Percentiles rank a stretch among this genome's conserved stretches.
Evolutionary conservation across 2,113 vertebrate genomes (phyloP).

Genomic region (Sterna hirundo): DNA sequence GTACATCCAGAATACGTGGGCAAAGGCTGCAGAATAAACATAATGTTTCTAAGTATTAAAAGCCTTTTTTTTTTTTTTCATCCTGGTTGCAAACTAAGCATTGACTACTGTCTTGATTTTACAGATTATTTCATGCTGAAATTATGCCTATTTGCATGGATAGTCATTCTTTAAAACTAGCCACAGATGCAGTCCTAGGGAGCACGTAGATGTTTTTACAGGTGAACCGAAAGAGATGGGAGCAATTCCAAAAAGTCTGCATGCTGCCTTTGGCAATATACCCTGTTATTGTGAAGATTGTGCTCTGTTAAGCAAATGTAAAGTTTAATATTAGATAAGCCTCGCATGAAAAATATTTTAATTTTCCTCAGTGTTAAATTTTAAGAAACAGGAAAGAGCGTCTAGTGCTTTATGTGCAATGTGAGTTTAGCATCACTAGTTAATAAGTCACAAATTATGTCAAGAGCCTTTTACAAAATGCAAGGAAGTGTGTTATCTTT

Average conservation of each 20-base stretch:
- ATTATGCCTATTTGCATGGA: conserved; percentile 83
- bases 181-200: conserved; percentile 85
- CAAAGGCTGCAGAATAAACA: conserved; percentile 34
- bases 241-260: conserved; percentile 82
- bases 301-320: conserved; percentile 81
- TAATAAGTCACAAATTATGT: conserved; percentile 74
- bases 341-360: conserved; percentile 70
- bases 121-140: conserved; percentile 82
- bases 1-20: conserved; percentile 4
- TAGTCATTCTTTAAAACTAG: conserved; percentile 86
- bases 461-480: conserved; percentile 71
- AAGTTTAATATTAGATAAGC: conserved; percentile 83
- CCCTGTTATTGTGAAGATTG: conserved; percentile 85
- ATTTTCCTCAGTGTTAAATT: conserved; percentile 69
- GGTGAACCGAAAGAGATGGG: conserved; percentile 88
- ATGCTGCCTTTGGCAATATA: conserved; percentile 83
- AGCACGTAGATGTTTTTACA: conserved; percentile 89
- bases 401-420: conserved; percentile 33
- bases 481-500: conserved; percentile 72
- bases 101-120: conserved; percentile 73
- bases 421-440: conserved; percentile 62
- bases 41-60: background rate
- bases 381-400: conserved; percentile 66
- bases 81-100: conserved; percentile 60
- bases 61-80: background rate